Evolutionary conservation across 2,113 vertebrate species (phyloP).

Genomic region (Pan paniscus): DNA sequence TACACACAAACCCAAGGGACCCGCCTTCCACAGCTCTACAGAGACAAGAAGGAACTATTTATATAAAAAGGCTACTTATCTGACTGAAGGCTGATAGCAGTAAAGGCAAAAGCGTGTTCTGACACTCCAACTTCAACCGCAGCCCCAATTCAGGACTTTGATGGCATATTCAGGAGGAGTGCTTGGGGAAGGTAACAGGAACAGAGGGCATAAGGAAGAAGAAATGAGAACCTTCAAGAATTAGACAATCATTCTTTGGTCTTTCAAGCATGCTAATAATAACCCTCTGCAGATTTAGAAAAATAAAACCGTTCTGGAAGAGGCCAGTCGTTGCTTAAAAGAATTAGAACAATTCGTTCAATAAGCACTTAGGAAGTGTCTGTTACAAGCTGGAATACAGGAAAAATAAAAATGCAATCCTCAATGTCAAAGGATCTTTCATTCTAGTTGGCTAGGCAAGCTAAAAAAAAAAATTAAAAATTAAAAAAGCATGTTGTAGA

Average conservation of each 20-base stretch:
- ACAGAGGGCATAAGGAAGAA: rapidly evolving
- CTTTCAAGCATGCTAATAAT: neutral
- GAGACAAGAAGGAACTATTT: neutral
- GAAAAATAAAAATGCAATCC: neutral
- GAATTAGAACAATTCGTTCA: neutral
- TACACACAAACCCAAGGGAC: neutral
- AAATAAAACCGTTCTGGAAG: slow-evolving; percentile 13
- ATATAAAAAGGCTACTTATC: neutral
- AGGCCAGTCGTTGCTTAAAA: neutral
- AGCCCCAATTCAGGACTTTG: neutral
- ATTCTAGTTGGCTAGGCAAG: neutral
- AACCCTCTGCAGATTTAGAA: neutral
- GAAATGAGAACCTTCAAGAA: neutral
- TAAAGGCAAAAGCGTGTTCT: neutral
- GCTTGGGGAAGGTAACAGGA: neutral
- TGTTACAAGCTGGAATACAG: neutral
- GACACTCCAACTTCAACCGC: rapidly evolving
- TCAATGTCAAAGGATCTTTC: neutral
- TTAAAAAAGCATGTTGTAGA: neutral
- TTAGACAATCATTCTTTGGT: neutral
- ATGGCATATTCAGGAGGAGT: neutral
- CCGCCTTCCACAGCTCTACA: neutral
- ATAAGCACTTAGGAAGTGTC: neutral
- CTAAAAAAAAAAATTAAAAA: neutral
- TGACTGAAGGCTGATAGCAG: neutral